Evolutionary conservation across 2,113 vertebrate species (phyloP).

Genomic region (Chamaea fasciata): DNA sequence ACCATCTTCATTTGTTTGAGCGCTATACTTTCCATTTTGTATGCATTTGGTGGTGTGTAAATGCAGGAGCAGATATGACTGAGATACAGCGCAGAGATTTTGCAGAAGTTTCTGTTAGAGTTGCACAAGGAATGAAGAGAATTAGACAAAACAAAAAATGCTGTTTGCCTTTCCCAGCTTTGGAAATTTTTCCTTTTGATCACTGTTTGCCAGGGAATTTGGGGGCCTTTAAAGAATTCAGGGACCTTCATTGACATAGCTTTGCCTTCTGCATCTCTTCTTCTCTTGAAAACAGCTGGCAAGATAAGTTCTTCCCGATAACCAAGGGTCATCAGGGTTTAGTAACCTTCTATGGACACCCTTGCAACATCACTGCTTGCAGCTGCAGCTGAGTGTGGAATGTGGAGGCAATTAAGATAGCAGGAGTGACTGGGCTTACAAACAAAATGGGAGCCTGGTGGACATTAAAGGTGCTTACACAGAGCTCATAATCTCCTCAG

Average conservation of each 20-base stretch:
- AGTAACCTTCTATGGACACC: neutral
- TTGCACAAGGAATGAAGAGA: constrained; percentile 10
- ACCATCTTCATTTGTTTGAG: neutral
- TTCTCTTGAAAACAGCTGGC: neutral
- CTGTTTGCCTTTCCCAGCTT: neutral
- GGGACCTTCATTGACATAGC: neutral
- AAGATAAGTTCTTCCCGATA: constrained; percentile 5
- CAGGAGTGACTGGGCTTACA: neutral
- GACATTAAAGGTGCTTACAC: neutral
- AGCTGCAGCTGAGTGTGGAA: neutral
- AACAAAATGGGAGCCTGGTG: neutral
- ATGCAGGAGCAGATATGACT: neutral
- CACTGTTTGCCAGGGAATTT: neutral
- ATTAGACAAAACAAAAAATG: neutral
- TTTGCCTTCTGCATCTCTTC: neutral
- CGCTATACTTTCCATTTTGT: neutral
- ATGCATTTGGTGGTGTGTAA: neutral
- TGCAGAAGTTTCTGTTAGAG: neutral
- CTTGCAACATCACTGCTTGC: constrained; percentile 6
- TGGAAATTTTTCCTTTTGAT: constrained; percentile 1
- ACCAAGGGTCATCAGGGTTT: neutral
- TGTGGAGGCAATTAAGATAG: neutral
- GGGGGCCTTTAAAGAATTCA: neutral
- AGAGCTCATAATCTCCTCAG: neutral
- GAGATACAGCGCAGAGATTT: neutral